Evolutionary conservation across 2,888 invertebrate species (phyloP).

Genomic region (Pocota personata): DNA sequence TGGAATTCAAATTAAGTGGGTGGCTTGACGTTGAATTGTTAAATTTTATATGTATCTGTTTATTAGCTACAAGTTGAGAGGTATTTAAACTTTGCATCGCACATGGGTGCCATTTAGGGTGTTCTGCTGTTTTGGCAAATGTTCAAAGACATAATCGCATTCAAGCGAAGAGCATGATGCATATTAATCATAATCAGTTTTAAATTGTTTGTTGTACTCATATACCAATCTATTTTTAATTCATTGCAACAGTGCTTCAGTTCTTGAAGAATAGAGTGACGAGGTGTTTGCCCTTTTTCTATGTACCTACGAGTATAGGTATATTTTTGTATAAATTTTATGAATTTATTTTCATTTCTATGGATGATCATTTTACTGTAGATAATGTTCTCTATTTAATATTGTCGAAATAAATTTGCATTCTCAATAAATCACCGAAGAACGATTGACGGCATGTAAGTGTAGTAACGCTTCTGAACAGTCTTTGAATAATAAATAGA

Average conservation of each 20-base stretch:
- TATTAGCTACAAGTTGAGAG: background rate
- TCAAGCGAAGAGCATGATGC: constrained; percentile 44
- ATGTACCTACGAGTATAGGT: background rate
- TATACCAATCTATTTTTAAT: constrained; percentile 45
- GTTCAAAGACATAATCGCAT: constrained; percentile 31
- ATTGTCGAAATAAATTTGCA: background rate
- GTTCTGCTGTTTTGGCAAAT: constrained; percentile 34
- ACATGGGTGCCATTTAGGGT: constrained; percentile 42
- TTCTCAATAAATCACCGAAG: background rate
- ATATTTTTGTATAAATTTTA: background rate
- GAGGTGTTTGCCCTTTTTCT: constrained; percentile 32
- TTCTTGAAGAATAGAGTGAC: background rate
- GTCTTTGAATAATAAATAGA: background rate
- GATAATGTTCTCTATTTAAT: background rate
- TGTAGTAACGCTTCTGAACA: background rate
- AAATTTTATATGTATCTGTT: background rate
- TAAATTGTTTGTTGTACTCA: constrained; percentile 26
- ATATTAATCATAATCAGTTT: constrained; percentile 60
- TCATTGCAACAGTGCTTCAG: background rate
- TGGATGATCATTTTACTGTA: background rate
- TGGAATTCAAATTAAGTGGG: constrained; percentile 50
- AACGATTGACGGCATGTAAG: background rate
- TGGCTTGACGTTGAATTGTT: constrained; percentile 29
- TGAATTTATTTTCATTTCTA: background rate
- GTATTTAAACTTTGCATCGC: constrained; percentile 25